phyloP scores from a whole-genome alignment of 1,140 invertebrate species.

The Oppia nitens region DNA sequence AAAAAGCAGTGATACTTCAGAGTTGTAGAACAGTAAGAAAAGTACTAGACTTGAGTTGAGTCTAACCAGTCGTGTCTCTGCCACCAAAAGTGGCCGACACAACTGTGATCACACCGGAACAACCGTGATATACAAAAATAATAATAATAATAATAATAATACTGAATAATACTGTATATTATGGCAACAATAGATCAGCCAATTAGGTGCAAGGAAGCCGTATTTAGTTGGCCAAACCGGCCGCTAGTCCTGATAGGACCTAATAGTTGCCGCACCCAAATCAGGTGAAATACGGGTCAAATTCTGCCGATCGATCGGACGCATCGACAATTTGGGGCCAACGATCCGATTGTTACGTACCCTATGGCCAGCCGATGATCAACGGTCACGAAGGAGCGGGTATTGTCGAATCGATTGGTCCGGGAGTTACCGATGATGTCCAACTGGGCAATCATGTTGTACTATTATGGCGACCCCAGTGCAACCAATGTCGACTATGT shows the following conservation, averaged over 20 bases:
- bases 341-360: not conserved
- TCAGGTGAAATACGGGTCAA: conserved; percentile 30
- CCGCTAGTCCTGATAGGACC: conserved; percentile 66
- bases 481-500: conserved; percentile 87
- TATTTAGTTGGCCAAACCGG: conserved; percentile 72
- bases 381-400: conserved; percentile 87
- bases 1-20: no score
- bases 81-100: no score
- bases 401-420: conserved; percentile 84
- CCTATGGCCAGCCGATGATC: conserved; percentile 57
- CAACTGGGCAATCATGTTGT: conserved; percentile 82
- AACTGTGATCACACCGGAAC: no score
- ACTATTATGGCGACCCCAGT: conserved; percentile 86
- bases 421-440: conserved; percentile 70
- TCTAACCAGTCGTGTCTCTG: no score
- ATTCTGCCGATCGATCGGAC: conserved; percentile 18
- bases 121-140: no score
- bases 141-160: no score
- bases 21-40: no score
- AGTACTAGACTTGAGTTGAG: no score
- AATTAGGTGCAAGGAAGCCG: conserved; percentile 85
- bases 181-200: conserved; percentile 35
- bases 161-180: no score
- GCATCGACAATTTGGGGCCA: conserved; percentile 5
- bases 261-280: not conserved